Base-by-base conservation (phyloP, 1,140 invertebrate genomes). In the Ostrea edulis region DNA sequence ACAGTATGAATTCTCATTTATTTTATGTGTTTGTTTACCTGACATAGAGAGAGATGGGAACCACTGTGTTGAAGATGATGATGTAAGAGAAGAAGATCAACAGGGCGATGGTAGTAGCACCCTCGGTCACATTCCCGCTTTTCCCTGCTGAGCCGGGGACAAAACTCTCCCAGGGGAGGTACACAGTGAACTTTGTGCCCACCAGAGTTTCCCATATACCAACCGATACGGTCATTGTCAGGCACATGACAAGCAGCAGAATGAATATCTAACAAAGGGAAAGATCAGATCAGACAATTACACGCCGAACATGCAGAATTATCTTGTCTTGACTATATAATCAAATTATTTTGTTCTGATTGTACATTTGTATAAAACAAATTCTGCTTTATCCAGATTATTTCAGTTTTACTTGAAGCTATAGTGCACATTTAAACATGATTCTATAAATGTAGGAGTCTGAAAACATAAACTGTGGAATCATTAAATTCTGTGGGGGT, bases 21-120 rank as follows among this genome's bases (percentile, higher is more conserved):
- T 2, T 44, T 1, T 7, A 62, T 17, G 20, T n/a, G 17, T 17
- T 4, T 52, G 44, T 53, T 25, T 82, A 98, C 97, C 97, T 99
- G 92, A 99, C 99, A 96, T 99, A 99, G 65, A 99, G 96, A 89
- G 99, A 99, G 94, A 99, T 99, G 95, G 99, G 99, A 96, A 99
- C 99, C 89, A 99, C 98, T 91, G 99, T 99, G 96, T 99, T 99
- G 92, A 99, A 96, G 89, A 99, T 98, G 94, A 99, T 99, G 91
- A 98, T 98, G 95, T 99, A 99, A 1, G 99, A 99, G 96, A 99
- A 99, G 96, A 99, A 99, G 54, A 99, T 98, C 54, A 99, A 96
- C 86, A 99, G 96, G 86, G 98, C 97, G 92, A 99, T 99, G 84
- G 99, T 97, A 84, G 98, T 97, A 65, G 98, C 97, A 90, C 98